Evolutionary conservation across 2,888 invertebrate genomes (phyloP), one percentile per base, ranked within the genome.

Genomic region (Cheiracanthium punctorium): DNA sequence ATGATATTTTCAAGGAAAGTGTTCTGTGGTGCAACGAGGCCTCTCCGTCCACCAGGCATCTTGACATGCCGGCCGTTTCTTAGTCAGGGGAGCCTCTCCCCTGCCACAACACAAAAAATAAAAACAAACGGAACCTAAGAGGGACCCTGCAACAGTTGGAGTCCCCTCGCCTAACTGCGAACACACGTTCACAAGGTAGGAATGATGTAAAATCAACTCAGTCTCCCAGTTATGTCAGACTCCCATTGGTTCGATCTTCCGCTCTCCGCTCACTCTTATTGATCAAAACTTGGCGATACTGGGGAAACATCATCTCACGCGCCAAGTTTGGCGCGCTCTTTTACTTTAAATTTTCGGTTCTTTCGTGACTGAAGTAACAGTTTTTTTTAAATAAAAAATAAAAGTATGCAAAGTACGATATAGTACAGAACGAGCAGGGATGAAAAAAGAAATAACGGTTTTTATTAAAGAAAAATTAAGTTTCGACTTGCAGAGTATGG

Each of bases 1-100:
- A 99, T 98, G 93, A 99, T 99, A 94, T 98, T 99, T 94, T 99
- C 99, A 92, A 99, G 94, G 94, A 99, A 99, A 91, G 99, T 99
- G 94, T 99, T 99, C 94, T 99, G 99, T 92, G 99, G 99, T 94
- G 99, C 99, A 92, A 99, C 98, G 91, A 99, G 95, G 93, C 99
- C 99, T 95, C 97, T 95, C 92, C 97, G 95, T 93, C 97, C 97
- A 93, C 97, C 97, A 93, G 97, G 97, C 97, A 97, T 97, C 88
- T 88, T 89, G 87, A 75, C 89, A 88, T 84, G 84, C 79, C 87
- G 87, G 64, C 71, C 70, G 52, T 69, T 48, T 72, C 77, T 82
- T 82, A 64, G 73, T 58, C 69, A 87, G 87, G 81, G 79, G 82
- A 87, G 48, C 64, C 87, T 70, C 73, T 87, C 73, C 84, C 84